Base-by-base conservation (phyloP, 2,797 vertebrate genomes). In the Buphagus erythrorhynchus region DNA sequence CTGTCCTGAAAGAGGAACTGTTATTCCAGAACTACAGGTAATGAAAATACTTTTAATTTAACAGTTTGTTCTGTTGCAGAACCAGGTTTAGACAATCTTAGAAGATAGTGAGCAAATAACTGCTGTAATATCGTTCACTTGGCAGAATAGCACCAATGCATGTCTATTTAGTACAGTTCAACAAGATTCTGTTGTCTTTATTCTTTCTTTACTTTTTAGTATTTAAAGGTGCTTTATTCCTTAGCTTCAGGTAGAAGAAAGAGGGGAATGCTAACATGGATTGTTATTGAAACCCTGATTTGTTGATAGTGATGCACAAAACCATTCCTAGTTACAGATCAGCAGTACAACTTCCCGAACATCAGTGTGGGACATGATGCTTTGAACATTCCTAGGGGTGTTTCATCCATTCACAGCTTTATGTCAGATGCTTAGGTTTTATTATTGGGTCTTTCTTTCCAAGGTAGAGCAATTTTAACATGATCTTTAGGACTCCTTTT, bases 11-110 rank as follows among this genome's bases (percentile, higher is more conserved):
- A 98, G 99, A 90, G 99, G 99, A 77, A 98, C 99, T 2, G 97
- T 99, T 66, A 98, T 99, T 69, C 99, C 99, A 29, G 99, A 99
- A 88, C 97, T 99, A 28, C 99, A 99, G 99, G 99, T 99, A 97
- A 96, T 54, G 81, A 65, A 86, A 95, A 77, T 11, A 38, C 28
- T 85, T 94, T 8, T n/a, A 61, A 62, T 55, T 75, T 21, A 81
- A 33, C 14, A 54, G 22, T 94, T 54, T 48, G 7, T 59, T 74
- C 16, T 19, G 13, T 16, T 76, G 9, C 43, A 18, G 35, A 57
- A 28, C 55, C 89, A 55, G 19, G 25, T 68, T 33, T 54, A 68
- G 43, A 40, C 16, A 40, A 24, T 43, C 72, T 91, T 88, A 49
- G 7, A 55, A n/a, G 25, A 25, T 2, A 89, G 14, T 22, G 14